Evolutionary conservation across 2,888 invertebrate species (phyloP).

Genomic region (Sabatieria punctata): DNA sequence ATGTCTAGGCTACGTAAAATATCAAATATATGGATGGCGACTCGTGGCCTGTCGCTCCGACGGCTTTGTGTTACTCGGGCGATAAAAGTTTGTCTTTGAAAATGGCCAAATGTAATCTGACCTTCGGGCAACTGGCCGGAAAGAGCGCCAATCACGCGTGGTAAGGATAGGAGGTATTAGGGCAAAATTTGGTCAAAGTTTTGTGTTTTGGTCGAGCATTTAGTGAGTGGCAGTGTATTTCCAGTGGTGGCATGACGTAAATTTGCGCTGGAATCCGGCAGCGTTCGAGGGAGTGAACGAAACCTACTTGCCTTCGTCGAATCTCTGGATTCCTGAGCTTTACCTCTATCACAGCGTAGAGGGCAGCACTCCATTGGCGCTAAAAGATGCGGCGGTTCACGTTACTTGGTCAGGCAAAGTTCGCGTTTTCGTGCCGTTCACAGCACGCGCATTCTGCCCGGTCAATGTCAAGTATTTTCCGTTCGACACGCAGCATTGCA

Average conservation of each 20-base stretch:
- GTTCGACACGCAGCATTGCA: constrained; percentile 26
- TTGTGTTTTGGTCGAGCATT: no score
- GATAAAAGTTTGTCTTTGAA: no score
- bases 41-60: no score
- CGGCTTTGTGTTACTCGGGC: no score
- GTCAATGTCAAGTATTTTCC: constrained; percentile 30
- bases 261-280: constrained; percentile 20
- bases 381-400: constrained; percentile 2
- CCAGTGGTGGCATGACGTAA: constrained; percentile 12
- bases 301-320: constrained; percentile 24
- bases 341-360: constrained; percentile 23
- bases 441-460: constrained; percentile 27
- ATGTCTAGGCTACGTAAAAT: no score
- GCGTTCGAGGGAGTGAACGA: constrained; percentile 18
- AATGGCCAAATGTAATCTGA: no score
- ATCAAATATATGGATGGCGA: no score
- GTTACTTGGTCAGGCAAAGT: constrained; percentile 14
- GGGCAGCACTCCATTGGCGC: constrained; percentile 1
- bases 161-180: no score
- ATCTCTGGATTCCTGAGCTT: constrained; percentile 29
- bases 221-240: no score
- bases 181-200: no score
- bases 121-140: no score
- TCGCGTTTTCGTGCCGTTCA: constrained; percentile 26
- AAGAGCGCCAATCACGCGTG: no score